Evolutionary conservation across 2,888 invertebrate species (phyloP).

Genomic region (Parnassius mnemosyne): DNA sequence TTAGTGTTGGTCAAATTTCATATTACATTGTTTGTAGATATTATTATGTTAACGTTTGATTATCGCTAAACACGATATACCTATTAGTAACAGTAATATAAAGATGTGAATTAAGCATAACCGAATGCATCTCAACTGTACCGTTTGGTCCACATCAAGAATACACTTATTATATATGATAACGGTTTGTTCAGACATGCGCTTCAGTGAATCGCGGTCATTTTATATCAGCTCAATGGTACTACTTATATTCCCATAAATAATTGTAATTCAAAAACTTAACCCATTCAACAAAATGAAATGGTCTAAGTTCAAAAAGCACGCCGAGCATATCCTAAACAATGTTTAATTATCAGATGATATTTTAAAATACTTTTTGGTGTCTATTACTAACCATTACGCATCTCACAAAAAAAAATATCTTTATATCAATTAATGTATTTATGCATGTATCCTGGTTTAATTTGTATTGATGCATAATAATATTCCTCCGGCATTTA

Average conservation of each 20-base stretch:
- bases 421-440: not conserved
- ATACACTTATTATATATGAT: conserved; percentile 33
- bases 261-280: not conserved
- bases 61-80: no score
- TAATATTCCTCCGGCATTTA: conserved; percentile 46
- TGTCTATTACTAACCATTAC: no score
- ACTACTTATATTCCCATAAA: conserved; percentile 1
- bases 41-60: no score
- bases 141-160: conserved; percentile 67
- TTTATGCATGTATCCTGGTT: conserved; percentile 21
- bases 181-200: conserved; percentile 52
- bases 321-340: not conserved
- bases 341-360: not conserved
- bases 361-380: not conserved
- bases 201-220: conserved; percentile 42
- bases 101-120: conserved; percentile 18
- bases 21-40: no score
- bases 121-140: conserved; percentile 55
- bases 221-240: conserved; percentile 32
- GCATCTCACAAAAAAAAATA: not conserved
- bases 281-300: no score
- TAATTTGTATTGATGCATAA: conserved; percentile 39
- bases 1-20: no score
- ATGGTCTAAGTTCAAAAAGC: not conserved
- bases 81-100: not conserved